Evolutionary conservation across 2,888 invertebrate species (phyloP), one percentile per base, ranked within the genome.

Genomic region (Netelia fuscicornis): DNA sequence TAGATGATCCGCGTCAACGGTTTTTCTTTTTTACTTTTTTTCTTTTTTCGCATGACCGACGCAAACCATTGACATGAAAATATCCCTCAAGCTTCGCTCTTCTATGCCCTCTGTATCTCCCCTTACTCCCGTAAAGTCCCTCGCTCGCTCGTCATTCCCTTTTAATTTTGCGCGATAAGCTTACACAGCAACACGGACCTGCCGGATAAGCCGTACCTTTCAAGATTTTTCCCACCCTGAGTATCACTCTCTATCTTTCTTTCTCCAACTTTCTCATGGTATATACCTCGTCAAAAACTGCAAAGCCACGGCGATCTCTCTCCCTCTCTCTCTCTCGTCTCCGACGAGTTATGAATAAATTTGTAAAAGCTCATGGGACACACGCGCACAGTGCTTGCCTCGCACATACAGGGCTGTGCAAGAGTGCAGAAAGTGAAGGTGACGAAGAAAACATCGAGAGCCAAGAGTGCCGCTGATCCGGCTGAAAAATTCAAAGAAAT

Each of bases 291-390:
- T 79, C 81, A 76, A 72, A 83, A 85, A 86, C 78, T 83, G 75
- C 70, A 84, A 84, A 84, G 82, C 80, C 81, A 17, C 52, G 30
- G 65, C 60, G 48, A 54, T 65, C 71, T 70, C 48, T 54, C 62
- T 30, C 75, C 30, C 65, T 42, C 60, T 65, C 65, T 42, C 60
- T 65, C 71, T 70, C 65, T 42, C 54, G 54, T 80, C 71, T 52
- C 78, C 78, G 65, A 85, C 87, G 85, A 83, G 86, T 87, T 87
- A 86, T 86, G 87, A 87, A 87, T 87, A 87, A 87, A 87, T 87
- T 87, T 87, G 85, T 86, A 86, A 87, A 86, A 86, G 83, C 86
- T 85, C 85, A 67, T 67, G 81, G 78, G 84, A 83, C 68, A 60
- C 75, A 54, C 58, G 20, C 20, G 56, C 71, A n/a, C 25, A 17